A percentile compares a stretch with the other conserved stretches of the same genome.
Evolutionary conservation across 2,888 invertebrate species (phyloP).

Genomic region (Pyrocoelia pectoralis): DNA sequence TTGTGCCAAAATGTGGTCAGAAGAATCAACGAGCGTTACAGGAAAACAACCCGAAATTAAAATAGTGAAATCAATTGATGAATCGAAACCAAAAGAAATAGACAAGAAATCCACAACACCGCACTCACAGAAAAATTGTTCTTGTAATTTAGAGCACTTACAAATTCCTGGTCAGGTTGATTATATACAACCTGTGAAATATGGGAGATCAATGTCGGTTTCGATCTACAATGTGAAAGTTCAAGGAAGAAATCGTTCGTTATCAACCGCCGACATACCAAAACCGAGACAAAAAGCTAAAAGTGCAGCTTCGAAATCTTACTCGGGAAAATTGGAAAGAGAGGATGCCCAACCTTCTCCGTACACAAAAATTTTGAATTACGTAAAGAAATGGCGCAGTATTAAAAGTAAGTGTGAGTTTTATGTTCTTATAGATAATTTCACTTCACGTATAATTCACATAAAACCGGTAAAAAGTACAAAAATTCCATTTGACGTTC

Average conservation of each 20-base stretch:
- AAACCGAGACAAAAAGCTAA: slow-evolving; percentile 35
- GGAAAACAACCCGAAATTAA: slow-evolving; percentile 18
- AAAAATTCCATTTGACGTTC: no score
- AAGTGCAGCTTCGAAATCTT: slow-evolving; percentile 28
- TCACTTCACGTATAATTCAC: no score
- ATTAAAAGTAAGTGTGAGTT: slow-evolving; percentile 42
- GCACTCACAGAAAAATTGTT: slow-evolving; percentile 15
- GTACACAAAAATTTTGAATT: slow-evolving; percentile 46
- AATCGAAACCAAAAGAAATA: slow-evolving; percentile 2
- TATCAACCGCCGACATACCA: slow-evolving; percentile 39
- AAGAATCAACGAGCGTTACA: slow-evolving; percentile 10
- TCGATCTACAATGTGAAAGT: slow-evolving; percentile 48
- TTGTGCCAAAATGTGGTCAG: slow-evolving; percentile 23
- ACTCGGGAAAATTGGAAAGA: slow-evolving; percentile 30
- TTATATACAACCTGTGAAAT: slow-evolving; percentile 34
- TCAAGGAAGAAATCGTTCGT: slow-evolving; percentile 27
- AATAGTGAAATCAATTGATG: slow-evolving; percentile 10
- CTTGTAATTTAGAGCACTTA: slow-evolving; percentile 18
- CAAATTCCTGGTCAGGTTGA: slow-evolving; percentile 32
- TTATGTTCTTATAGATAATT: no score
- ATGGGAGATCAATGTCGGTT: slow-evolving; percentile 50
- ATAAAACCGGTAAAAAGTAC: no score
- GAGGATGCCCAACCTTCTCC: slow-evolving; percentile 37
- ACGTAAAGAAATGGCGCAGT: slow-evolving; percentile 51
- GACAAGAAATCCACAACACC: neutral